These are phyloP conservation scores for Sinocyclocheilus grahami DNA, from an alignment of 2,113 vertebrate genomes.

Conservation along the genomic window DNA sequence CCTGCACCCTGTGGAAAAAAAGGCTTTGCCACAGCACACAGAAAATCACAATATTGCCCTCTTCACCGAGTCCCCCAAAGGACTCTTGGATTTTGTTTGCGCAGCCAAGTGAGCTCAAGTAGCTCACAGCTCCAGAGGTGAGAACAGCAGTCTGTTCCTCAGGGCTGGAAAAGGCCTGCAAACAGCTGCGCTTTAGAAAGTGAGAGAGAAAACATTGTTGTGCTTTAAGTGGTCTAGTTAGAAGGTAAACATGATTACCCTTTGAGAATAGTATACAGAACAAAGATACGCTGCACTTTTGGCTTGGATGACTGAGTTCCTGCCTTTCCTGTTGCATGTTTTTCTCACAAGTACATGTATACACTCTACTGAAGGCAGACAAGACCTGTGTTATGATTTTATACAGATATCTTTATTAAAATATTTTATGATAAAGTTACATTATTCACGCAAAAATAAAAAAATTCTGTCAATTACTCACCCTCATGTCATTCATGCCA, in stretches of 20 bases:
- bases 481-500: not conserved
- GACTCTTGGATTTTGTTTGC: slow-evolving; percentile 20
- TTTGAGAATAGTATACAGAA: not conserved
- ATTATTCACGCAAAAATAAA: not conserved
- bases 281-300: not conserved
- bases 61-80: not conserved
- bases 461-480: not conserved
- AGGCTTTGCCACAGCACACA: slow-evolving; percentile 18
- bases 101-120: not conserved
- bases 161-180: not conserved
- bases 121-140: slow-evolving; percentile 24
- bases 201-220: slow-evolving; percentile 21
- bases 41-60: slow-evolving; percentile 17
- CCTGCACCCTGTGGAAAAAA: slow-evolving; percentile 44
- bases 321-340: not conserved
- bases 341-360: not conserved
- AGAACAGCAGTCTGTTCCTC: slow-evolving; percentile 8
- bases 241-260: not conserved
- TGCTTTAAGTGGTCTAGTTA: not conserved
- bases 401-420: not conserved
- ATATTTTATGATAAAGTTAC: not conserved
- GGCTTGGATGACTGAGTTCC: not conserved
- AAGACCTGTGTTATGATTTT: not conserved
- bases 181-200: slow-evolving; percentile 27
- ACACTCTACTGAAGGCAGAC: not conserved